Percentiles rank a stretch among this genome's conserved stretches.
phyloP scores from a whole-genome alignment of 2,113 vertebrate species.

The Coryphaenoides rupestris region DNA sequence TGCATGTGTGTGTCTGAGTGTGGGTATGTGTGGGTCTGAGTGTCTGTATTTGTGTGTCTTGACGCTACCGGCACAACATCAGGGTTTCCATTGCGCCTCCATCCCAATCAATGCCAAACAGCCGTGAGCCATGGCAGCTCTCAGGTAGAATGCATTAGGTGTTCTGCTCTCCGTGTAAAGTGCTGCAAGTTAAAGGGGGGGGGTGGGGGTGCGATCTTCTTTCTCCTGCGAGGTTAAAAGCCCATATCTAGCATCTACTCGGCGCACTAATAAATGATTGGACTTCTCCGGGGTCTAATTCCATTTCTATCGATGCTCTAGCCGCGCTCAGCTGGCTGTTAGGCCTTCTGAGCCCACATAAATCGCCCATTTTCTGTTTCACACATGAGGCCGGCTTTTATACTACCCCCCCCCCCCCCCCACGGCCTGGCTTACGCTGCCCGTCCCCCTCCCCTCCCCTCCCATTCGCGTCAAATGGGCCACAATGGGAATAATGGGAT shows the following conservation, averaged over 20 bases:
- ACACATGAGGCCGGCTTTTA: conserved; percentile 36
- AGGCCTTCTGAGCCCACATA: conserved; percentile 56
- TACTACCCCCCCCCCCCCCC: conserved; percentile 11
- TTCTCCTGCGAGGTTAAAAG: conserved; percentile 62
- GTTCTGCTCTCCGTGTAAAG: conserved; percentile 27
- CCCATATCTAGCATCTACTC: conserved; percentile 53
- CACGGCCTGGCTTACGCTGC: conserved; percentile 21
- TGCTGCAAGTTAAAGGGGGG: conserved; percentile 35
- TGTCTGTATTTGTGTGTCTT: no score
- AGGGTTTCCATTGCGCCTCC: neutral
- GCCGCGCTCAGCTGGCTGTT: conserved; percentile 57
- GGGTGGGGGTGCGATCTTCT: conserved; percentile 34
- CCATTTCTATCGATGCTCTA: conserved; percentile 60
- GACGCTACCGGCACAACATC: neutral
- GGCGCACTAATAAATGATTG: conserved; percentile 55
- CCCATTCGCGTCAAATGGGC: conserved; percentile 38
- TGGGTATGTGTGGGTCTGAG: conserved; percentile 9
- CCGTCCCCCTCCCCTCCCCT: conserved; percentile 29
- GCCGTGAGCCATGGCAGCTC: conserved; percentile 19
- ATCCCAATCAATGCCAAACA: conserved; percentile 34
- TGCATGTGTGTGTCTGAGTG: neutral
- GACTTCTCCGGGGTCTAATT: conserved; percentile 59
- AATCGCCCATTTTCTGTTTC: conserved; percentile 55
- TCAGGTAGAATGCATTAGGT: conserved; percentile 25
- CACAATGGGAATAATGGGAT: conserved; percentile 43